Conservation (phyloP, 2,888 invertebrate genomes). For the Drosophila flavopinicola region DNA sequence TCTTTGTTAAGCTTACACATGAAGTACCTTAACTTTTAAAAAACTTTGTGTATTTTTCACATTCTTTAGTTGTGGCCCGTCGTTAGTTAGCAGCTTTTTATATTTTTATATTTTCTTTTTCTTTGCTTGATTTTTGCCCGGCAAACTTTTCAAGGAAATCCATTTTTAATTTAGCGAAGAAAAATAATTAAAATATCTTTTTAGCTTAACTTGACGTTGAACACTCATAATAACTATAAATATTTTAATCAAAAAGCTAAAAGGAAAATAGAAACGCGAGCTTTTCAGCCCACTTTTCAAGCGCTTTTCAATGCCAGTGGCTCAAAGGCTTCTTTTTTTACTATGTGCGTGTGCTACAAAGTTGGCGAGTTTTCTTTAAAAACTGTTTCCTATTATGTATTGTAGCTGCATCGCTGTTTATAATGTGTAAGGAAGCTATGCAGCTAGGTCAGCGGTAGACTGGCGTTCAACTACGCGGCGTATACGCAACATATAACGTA, state of each 20-base stretch:
- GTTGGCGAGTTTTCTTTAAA: conserved; percentile 21
- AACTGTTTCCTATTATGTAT: conserved; percentile 30
- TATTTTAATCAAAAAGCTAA: conserved; percentile 58
- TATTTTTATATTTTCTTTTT: conserved; percentile 1
- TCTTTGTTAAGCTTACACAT: not conserved
- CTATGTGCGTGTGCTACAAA: conserved; percentile 22
- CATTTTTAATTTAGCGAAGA: conserved; percentile 42
- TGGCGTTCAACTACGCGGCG: conserved; percentile 62
- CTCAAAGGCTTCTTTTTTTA: conserved; percentile 32
- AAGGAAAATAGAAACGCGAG: conserved; percentile 19
- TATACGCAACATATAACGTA: conserved; percentile 31
- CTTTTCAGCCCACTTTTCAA: conserved; percentile 17
- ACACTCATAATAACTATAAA: conserved; percentile 39
- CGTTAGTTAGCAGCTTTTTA: not conserved
- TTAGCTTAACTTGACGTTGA: conserved; percentile 27
- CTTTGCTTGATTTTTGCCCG: conserved; percentile 9
- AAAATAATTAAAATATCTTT: conserved; percentile 61
- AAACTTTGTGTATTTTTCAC: not conserved
- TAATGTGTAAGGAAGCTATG: conserved; percentile 61
- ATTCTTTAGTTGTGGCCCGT: not conserved
- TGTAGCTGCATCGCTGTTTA: conserved; percentile 29
- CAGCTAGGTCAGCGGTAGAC: conserved; percentile 10
- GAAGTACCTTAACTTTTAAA: not conserved
- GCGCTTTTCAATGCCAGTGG: conserved; percentile 11
- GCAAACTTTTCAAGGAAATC: conserved; percentile 16